These are phyloP conservation scores for Tetragnatha montana DNA, from an alignment of 2,888 invertebrate genomes.

Conservation along the genomic window DNA sequence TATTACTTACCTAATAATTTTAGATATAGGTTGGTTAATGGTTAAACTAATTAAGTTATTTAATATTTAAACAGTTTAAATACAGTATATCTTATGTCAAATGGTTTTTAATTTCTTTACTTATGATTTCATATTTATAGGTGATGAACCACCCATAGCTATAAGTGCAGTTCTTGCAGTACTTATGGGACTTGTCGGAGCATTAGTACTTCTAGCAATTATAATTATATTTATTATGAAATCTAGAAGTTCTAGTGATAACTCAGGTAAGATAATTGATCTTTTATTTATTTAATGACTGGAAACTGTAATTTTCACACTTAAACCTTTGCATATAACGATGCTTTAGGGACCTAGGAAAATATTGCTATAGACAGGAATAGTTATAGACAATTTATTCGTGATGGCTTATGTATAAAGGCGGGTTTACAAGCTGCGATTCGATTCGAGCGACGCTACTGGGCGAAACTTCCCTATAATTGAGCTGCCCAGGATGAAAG, in stretches of 20 bases:
- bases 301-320: too few relatives aligned
- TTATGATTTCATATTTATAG: slow-evolving; percentile 20
- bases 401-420: too few relatives aligned
- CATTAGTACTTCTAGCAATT: slow-evolving; percentile 71
- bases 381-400: too few relatives aligned
- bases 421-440: too few relatives aligned
- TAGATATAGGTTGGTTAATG: too few relatives aligned
- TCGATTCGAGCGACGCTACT: too few relatives aligned
- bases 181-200: slow-evolving; percentile 71
- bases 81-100: not conserved
- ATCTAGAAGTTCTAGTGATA: slow-evolving; percentile 60
- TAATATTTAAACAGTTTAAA: not conserved
- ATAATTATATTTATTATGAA: slow-evolving; percentile 72
- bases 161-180: slow-evolving; percentile 72
- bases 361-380: too few relatives aligned
- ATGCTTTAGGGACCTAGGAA: too few relatives aligned
- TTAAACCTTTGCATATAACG: too few relatives aligned
- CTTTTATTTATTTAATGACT: not conserved
- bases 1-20: too few relatives aligned
- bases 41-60: not conserved
- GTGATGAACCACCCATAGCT: slow-evolving; percentile 63
- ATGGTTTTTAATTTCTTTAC: not conserved
- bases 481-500: too few relatives aligned
- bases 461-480: too few relatives aligned
- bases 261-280: slow-evolving; percentile 58